Conservation (phyloP, 2,888 invertebrate species). For the Hedychridium roseum region DNA sequence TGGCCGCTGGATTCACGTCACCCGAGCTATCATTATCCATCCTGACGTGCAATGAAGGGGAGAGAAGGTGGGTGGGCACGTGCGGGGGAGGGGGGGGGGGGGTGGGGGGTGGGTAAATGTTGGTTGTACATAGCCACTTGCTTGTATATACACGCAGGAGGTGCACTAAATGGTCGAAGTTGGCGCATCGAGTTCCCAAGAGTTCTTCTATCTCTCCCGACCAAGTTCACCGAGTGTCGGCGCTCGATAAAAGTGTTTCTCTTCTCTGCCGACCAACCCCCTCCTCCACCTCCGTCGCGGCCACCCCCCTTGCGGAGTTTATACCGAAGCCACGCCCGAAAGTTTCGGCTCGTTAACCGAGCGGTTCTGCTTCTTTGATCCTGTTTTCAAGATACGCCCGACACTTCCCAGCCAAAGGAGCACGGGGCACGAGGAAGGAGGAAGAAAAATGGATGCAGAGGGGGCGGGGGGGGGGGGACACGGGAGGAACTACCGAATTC, state of each 20-base stretch:
- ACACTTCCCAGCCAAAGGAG: conserved; percentile 2
- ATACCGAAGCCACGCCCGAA: conserved; percentile 32
- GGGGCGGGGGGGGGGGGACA: neutral
- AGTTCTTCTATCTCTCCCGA: conserved; percentile 45
- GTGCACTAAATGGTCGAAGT: conserved; percentile 54
- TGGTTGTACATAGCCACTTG: neutral
- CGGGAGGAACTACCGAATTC: neutral
- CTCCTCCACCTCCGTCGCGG: too few relatives aligned
- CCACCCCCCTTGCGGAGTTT: conserved; percentile 20
- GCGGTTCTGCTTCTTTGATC: conserved; percentile 26
- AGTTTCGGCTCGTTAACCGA: conserved; percentile 32
- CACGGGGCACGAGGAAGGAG: too few relatives aligned
- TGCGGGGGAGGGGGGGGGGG: too few relatives aligned
- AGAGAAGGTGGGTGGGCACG: too few relatives aligned
- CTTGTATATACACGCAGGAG: conserved; percentile 18
- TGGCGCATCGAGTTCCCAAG: conserved; percentile 42
- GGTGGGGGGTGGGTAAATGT: too few relatives aligned
- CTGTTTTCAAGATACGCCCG: conserved; percentile 6
- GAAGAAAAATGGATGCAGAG: neutral
- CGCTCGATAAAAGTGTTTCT: conserved; percentile 59
- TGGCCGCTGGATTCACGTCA: too few relatives aligned
- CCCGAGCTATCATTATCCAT: too few relatives aligned
- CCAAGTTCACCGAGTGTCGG: conserved; percentile 52
- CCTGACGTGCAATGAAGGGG: too few relatives aligned
- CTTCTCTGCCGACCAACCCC: conserved; percentile 38